phyloP scores from a whole-genome alignment of 2,888 invertebrate genomes.

The Thecocarcelia acutangulata region DNA sequence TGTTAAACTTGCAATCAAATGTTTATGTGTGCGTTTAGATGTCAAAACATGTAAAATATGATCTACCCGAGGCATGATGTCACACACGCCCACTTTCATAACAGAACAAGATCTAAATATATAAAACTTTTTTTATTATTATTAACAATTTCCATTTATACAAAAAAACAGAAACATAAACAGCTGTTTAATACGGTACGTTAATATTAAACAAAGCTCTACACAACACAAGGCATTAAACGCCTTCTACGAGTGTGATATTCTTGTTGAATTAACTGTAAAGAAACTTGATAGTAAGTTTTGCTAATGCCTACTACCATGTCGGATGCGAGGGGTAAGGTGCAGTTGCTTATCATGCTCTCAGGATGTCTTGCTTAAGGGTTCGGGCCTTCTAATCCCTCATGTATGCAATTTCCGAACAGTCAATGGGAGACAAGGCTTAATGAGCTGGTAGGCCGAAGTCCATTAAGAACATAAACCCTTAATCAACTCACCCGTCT shows the following conservation, averaged over 20 bases:
- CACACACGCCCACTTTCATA: constrained; percentile 69
- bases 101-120: constrained; percentile 54
- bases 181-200: constrained; percentile 53
- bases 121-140: constrained; percentile 51
- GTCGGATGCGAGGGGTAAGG: no score
- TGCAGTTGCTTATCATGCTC: no score
- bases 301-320: no score
- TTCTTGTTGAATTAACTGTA: background rate
- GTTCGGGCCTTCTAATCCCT: no score
- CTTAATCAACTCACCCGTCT: no score
- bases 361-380: no score
- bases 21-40: constrained; percentile 6
- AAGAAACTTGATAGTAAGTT: background rate
- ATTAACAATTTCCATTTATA: constrained; percentile 52
- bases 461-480: no score
- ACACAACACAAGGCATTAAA: constrained; percentile 23
- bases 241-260: no score
- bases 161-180: constrained; percentile 52
- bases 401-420: no score
- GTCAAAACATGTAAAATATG: constrained; percentile 60
- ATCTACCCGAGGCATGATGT: constrained; percentile 67
- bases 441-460: no score
- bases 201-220: background rate
- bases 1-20: constrained; percentile 37
- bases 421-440: no score